These are phyloP conservation scores for Chlorospingus semifuscus DNA, from an alignment of 2,797 vertebrate species.

Conservation along the genomic window DNA sequence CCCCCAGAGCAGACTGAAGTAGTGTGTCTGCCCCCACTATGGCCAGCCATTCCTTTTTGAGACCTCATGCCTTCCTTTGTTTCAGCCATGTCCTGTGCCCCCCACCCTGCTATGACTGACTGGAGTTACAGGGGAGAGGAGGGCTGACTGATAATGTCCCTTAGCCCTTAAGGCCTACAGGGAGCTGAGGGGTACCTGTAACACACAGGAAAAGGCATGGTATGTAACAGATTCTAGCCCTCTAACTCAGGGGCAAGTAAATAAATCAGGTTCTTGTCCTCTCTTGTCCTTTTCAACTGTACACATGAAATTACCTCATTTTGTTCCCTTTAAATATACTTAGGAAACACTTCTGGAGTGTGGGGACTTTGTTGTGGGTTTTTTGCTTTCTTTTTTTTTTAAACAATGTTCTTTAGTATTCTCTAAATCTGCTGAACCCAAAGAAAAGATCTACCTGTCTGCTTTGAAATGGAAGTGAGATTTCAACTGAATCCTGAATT, in stretches of 20 bases:
- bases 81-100: background rate
- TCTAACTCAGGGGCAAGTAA: background rate
- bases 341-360: background rate
- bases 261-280: background rate
- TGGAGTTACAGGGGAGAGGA: background rate
- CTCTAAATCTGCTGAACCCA: background rate
- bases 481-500: background rate
- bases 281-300: background rate
- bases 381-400: background rate
- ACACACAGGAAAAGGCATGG: background rate
- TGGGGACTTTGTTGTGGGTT: fast-evolving
- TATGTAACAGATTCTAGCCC: background rate
- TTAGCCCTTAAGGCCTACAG: background rate
- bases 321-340: background rate
- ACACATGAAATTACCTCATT: background rate
- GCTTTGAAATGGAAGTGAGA: background rate
- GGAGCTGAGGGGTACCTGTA: background rate
- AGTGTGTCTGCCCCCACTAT: background rate
- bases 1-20: background rate
- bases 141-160: background rate
- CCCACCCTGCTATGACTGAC: background rate
- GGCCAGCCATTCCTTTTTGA: background rate
- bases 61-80: background rate
- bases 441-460: background rate
- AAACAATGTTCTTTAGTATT: background rate